Evolutionary conservation across 2,113 vertebrate genomes (phyloP), one percentile per base, ranked within the genome.

Genomic region (Chionis minor): DNA sequence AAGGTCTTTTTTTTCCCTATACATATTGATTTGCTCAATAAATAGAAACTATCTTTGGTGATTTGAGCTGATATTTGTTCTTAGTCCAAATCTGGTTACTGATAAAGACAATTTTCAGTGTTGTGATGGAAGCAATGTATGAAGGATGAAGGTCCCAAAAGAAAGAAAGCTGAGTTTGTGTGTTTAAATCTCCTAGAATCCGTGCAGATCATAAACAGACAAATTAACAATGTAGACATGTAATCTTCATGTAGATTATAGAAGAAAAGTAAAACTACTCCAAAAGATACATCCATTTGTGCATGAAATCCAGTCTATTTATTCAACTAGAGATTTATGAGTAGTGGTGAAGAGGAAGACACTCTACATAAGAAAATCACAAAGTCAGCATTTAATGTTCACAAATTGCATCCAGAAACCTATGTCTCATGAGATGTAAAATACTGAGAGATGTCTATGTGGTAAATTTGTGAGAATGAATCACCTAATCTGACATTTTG

Each of bases 1-100:
- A 21, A 6, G 5, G 8, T 26, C 0, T 27, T 72, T 62, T 35
- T 27, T 27, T 8, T 10, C 8, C 8, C 10, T 42, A 8, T 2
- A 8, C 3, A 0, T 66, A 55, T 2, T 59, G 12, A 38, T 81
- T 61, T 81, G 3, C 7, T 45, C 45, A 62, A 26, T 21, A 66
- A 81, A 65, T 6, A 13, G 9, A 70, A 33, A 14, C 2, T 30
- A 4, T 20, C 9, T 58, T 51, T 74, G 27, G 5, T 40, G 18
- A 18, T 27, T 35, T 18, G 40, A 40, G 2, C 5, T 75, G 10
- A 1, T 63, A 33, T 16, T 52, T 51, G 4, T n/a, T 79, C 56
- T 93, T 67, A 5, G 7, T 75, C 15, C n/a, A 40, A 9, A 61
- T 24, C 8, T 65, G 8, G 1, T 35, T 65, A 30, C 16, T 27